Evolutionary conservation across 2,113 vertebrate genomes (phyloP).

Genomic region (Albula goreensis): DNA sequence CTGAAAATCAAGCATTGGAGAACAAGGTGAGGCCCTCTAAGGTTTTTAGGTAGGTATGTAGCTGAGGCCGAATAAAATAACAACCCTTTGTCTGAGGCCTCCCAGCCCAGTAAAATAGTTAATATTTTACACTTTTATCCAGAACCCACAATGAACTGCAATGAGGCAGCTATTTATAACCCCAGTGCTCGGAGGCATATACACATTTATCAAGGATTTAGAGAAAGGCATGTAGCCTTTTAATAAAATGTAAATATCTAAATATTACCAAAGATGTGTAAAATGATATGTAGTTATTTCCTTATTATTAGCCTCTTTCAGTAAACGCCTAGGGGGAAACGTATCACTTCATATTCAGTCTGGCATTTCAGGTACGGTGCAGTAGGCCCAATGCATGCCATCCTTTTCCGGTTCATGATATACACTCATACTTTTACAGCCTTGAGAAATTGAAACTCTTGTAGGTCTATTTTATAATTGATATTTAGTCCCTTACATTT

Average conservation of each 20-base stretch:
- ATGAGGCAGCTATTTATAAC: too few relatives aligned
- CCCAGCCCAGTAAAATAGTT: background rate
- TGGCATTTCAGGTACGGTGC: too few relatives aligned
- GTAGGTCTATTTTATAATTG: too few relatives aligned
- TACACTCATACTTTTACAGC: too few relatives aligned
- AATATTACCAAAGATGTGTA: background rate
- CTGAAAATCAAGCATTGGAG: constrained; percentile 77
- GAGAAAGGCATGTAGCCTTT: background rate
- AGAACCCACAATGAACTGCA: too few relatives aligned
- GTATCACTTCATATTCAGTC: too few relatives aligned
- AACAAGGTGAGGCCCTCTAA: constrained; percentile 70
- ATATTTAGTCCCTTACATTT: too few relatives aligned
- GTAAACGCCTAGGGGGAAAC: too few relatives aligned
- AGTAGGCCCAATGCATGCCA: too few relatives aligned
- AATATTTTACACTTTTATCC: background rate
- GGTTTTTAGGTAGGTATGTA: background rate
- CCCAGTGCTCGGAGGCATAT: too few relatives aligned
- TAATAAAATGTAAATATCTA: background rate
- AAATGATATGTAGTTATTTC: background rate
- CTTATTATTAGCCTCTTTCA: background rate
- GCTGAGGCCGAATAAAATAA: background rate
- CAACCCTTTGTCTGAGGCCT: background rate
- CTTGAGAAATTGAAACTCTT: too few relatives aligned
- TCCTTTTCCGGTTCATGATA: too few relatives aligned
- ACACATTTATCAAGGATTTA: background rate